Evolutionary conservation across 2,113 vertebrate genomes (phyloP).

Genomic region (Sigmodon hispidus): DNA sequence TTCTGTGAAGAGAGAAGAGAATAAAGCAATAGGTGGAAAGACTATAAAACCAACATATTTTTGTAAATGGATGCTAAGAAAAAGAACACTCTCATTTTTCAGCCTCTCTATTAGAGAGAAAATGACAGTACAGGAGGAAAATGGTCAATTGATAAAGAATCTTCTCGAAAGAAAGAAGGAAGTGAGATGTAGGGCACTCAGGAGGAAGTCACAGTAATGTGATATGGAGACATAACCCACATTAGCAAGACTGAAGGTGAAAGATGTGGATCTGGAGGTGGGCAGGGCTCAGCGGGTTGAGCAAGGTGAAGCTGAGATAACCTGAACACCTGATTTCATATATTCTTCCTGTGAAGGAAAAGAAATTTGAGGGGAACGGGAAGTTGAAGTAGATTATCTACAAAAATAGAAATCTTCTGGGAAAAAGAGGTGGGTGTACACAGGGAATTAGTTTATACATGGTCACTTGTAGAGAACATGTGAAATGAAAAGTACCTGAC

Average conservation of each 20-base stretch:
- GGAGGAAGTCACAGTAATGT: background rate
- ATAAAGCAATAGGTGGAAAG: background rate
- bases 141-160: background rate
- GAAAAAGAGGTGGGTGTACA: background rate
- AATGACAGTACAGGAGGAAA: background rate
- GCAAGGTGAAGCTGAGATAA: background rate
- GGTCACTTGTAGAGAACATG: background rate
- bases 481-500: background rate
- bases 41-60: background rate
- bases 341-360: background rate
- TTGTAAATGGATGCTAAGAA: background rate
- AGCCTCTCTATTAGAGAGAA: background rate
- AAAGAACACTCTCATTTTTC: background rate
- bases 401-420: background rate
- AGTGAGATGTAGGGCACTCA: background rate
- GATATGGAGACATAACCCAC: background rate
- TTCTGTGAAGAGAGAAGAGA: background rate
- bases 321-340: background rate
- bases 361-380: background rate
- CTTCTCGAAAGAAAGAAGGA: background rate
- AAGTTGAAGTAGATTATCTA: background rate
- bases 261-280: background rate
- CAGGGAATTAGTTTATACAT: background rate
- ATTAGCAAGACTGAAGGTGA: background rate
- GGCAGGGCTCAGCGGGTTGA: background rate